Conservation (phyloP, 2,797 vertebrate species). For the Eulemur coronatus region DNA sequence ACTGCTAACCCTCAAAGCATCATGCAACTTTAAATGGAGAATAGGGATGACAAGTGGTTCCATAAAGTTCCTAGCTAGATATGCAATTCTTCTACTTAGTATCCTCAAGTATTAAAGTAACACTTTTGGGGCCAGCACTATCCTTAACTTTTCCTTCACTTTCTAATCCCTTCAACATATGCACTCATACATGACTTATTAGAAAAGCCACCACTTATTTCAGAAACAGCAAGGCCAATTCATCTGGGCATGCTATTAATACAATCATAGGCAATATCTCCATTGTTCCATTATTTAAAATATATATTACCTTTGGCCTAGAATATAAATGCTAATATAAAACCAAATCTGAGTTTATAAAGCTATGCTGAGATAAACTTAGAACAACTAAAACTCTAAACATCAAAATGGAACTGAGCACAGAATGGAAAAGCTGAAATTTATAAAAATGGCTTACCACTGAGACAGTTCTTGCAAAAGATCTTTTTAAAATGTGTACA, state of each 20-base stretch:
- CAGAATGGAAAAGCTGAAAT: background rate
- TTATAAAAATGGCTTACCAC: constrained; percentile 87
- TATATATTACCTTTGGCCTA: background rate
- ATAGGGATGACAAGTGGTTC: background rate
- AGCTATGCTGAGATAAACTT: constrained; percentile 2
- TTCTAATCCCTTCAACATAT: background rate
- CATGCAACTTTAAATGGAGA: background rate
- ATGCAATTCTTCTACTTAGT: background rate
- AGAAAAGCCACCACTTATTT: constrained; percentile 24
- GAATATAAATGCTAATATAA: background rate
- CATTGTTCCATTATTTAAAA: constrained; percentile 18
- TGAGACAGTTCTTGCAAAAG: constrained; percentile 97
- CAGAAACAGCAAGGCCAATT: background rate
- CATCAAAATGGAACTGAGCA: background rate
- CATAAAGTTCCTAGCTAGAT: background rate
- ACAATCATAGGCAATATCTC: background rate
- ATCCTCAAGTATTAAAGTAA: background rate
- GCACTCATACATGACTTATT: background rate
- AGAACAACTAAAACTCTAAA: background rate
- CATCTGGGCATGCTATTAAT: background rate
- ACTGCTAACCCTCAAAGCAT: background rate
- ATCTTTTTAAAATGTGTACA: constrained; percentile 97
- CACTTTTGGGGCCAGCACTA: background rate
- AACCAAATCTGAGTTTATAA: constrained; percentile 31
- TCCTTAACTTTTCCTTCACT: background rate